phyloP scores from a whole-genome alignment of 2,888 invertebrate species.

The Agrilus biguttatus region DNA sequence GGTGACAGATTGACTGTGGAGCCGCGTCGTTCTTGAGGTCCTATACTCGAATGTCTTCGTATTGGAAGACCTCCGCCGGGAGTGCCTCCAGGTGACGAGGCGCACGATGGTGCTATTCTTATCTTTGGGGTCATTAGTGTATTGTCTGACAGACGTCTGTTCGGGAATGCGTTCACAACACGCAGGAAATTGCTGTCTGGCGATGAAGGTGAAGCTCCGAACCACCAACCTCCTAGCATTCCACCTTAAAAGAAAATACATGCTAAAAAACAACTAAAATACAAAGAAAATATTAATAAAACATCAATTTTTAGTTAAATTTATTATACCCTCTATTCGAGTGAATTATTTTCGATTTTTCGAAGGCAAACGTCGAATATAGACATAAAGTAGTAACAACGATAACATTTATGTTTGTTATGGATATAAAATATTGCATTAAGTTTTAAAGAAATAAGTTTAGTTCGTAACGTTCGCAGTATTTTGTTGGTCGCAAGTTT shows the following conservation, averaged over 20 bases:
- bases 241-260: conserved; percentile 26
- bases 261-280: conserved; percentile 23
- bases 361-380: too few relatives aligned
- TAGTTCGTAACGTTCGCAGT: too few relatives aligned
- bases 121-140: conserved; percentile 84
- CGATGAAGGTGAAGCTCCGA: conserved; percentile 70
- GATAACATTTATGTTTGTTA: too few relatives aligned
- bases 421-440: too few relatives aligned
- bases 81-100: conserved; percentile 61
- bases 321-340: too few relatives aligned
- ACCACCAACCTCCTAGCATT: conserved; percentile 68
- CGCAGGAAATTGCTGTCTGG: conserved; percentile 77
- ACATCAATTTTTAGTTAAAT: too few relatives aligned
- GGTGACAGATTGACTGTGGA: conserved; percentile 77
- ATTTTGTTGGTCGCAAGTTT: too few relatives aligned
- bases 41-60: conserved; percentile 81
- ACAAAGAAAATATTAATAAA: too few relatives aligned
- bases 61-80: conserved; percentile 68
- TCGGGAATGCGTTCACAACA: conserved; percentile 67
- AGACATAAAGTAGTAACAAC: too few relatives aligned
- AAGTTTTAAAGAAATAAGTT: too few relatives aligned
- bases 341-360: too few relatives aligned
- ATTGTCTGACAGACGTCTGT: conserved; percentile 80
- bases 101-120: conserved; percentile 76
- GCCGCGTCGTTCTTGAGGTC: conserved; percentile 75